A percentile compares a stretch with the other conserved stretches of the same genome.
Evolutionary conservation across 2,113 vertebrate genomes (phyloP).

Genomic region (Heliornis fulica): DNA sequence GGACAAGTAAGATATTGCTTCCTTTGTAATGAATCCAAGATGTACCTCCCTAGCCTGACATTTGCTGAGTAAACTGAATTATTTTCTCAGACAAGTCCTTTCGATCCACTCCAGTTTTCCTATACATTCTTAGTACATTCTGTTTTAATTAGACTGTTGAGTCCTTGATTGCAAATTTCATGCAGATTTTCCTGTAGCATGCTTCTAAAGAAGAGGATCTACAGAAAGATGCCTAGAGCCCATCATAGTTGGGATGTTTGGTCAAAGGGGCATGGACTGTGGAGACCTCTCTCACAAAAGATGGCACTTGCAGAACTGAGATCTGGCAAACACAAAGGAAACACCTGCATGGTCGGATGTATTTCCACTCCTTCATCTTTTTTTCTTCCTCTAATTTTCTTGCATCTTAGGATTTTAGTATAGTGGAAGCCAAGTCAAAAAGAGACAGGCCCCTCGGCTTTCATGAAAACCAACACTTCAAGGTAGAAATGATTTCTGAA

Average conservation of each 20-base stretch:
- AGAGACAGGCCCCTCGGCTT: not conserved
- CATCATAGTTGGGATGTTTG: constrained; percentile 29
- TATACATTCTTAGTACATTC: constrained; percentile 43
- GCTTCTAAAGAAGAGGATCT: constrained; percentile 35
- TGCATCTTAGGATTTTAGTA: not conserved
- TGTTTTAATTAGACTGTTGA: constrained; percentile 58
- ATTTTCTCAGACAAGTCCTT: constrained; percentile 19
- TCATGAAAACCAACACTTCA: not conserved
- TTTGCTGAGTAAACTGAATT: constrained; percentile 22
- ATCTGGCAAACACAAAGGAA: constrained; percentile 20
- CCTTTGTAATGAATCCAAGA: constrained; percentile 65
- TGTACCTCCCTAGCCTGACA: constrained; percentile 24
- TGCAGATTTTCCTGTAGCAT: constrained; percentile 33
- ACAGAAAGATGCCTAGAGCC: constrained; percentile 38
- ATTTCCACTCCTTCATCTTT: not conserved
- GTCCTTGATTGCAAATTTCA: constrained; percentile 50
- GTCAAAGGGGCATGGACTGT: not conserved
- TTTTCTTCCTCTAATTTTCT: not conserved
- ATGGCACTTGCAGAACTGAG: not conserved
- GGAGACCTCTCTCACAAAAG: constrained; percentile 15
- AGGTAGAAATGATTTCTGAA: not conserved
- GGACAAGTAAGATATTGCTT: constrained; percentile 67
- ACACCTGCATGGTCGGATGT: not conserved
- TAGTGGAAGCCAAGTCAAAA: not conserved
- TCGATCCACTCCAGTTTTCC: not conserved